Percentiles rank a stretch among this genome's conserved stretches.
Evolutionary conservation across 1,140 invertebrate genomes (phyloP).

Genomic region (Drosophila sechellia): DNA sequence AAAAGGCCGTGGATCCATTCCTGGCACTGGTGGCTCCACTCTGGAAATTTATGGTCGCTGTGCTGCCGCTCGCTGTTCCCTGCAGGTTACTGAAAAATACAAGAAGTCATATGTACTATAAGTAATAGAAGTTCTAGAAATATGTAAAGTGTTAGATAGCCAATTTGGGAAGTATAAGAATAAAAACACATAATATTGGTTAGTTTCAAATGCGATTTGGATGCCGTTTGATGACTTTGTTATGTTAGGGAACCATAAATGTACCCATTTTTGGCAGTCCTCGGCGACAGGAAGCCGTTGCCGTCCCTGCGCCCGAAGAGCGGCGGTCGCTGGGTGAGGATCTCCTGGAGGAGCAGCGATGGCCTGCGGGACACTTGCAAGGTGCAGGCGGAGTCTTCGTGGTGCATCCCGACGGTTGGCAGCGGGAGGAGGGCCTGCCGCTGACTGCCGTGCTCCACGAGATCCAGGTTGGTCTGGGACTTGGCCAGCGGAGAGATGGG

Average conservation of each 20-base stretch:
- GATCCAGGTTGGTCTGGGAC: conserved; percentile 76
- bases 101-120: background rate
- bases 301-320: conserved; percentile 77
- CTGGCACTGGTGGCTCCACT: conserved; percentile 59
- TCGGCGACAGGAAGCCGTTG: conserved; percentile 53
- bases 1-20: conserved; percentile 61
- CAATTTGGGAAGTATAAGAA: background rate
- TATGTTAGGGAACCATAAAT: no score
- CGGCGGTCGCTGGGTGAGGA: conserved; percentile 83
- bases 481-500: conserved; percentile 79
- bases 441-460: conserved; percentile 64
- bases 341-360: conserved; percentile 78
- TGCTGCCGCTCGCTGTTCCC: conserved; percentile 75
- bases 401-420: conserved; percentile 48
- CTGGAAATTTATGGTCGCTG: conserved; percentile 73
- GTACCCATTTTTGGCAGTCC: conserved; percentile 71
- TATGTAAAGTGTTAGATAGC: no score
- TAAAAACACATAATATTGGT: background rate
- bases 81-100: conserved; percentile 50
- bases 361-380: conserved; percentile 79
- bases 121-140: background rate
- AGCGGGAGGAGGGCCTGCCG: conserved; percentile 68
- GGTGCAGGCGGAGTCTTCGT: conserved; percentile 64
- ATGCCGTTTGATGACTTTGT: no score
- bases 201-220: no score